Percentiles rank a stretch among this genome's conserved stretches.
Conservation (phyloP, 1,140 invertebrate genomes). For the Achroia grisella region DNA sequence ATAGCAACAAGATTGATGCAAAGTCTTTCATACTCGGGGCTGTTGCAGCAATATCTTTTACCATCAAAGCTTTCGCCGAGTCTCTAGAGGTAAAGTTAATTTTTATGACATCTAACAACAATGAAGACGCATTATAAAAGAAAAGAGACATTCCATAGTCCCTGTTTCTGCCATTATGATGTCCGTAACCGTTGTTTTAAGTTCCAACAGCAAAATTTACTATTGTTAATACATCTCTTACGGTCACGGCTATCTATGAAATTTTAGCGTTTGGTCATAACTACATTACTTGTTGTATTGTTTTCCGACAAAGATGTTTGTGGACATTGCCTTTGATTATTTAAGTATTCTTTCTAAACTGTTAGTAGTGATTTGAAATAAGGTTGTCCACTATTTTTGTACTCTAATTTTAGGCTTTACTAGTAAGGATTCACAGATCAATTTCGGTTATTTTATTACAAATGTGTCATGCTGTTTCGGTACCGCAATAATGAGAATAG, state of each 20-base stretch:
- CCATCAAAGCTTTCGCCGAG: slow-evolving; percentile 60
- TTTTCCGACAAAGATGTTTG: slow-evolving; percentile 38
- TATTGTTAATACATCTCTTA: slow-evolving; percentile 31
- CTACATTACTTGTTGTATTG: slow-evolving; percentile 37
- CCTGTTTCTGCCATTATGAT: slow-evolving; percentile 33
- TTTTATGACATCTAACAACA: slow-evolving; percentile 61
- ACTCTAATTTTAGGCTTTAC: background rate
- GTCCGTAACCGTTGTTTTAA: slow-evolving; percentile 56
- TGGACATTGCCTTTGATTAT: slow-evolving; percentile 39
- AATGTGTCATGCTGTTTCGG: slow-evolving; percentile 39
- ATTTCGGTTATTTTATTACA: background rate
- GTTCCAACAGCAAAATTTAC: slow-evolving; percentile 24
- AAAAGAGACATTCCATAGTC: slow-evolving; percentile 47
- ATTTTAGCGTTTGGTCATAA: slow-evolving; percentile 25
- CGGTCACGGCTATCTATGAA: slow-evolving; percentile 23
- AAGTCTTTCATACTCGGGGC: slow-evolving; percentile 5
- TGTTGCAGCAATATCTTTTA: slow-evolving; percentile 33
- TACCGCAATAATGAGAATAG: slow-evolving; percentile 32
- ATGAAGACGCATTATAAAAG: slow-evolving; percentile 42
- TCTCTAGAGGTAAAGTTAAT: slow-evolving; percentile 48
- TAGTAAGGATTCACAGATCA: background rate
- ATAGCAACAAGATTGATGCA: slow-evolving; percentile 8
- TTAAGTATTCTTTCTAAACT: background rate
- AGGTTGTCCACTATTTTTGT: background rate
- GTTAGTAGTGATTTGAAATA: background rate